These are phyloP conservation scores for Mycalesis mineus DNA, from an alignment of 2,888 invertebrate species.

Conservation along the genomic window DNA sequence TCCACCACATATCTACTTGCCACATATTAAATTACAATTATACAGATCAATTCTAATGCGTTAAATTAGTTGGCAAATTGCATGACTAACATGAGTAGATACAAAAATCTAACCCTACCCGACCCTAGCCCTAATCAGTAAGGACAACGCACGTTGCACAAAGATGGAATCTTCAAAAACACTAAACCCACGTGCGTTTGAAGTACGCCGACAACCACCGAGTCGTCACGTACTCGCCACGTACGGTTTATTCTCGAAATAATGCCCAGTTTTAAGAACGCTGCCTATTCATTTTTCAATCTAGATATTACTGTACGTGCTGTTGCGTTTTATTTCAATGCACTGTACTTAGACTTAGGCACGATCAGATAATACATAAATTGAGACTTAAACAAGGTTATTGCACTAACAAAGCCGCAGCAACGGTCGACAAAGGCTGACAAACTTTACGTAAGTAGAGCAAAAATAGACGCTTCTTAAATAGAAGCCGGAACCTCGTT, in stretches of 20 bases:
- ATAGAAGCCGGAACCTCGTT: no score
- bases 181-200: slow-evolving; percentile 41
- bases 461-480: no score
- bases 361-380: slow-evolving; percentile 1
- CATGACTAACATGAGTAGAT: no score
- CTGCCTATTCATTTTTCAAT: slow-evolving; percentile 54
- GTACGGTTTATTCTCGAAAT: slow-evolving; percentile 55
- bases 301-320: slow-evolving; percentile 68
- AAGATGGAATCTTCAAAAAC: slow-evolving; percentile 19
- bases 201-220: slow-evolving; percentile 45
- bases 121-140: slow-evolving; percentile 7
- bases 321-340: slow-evolving; percentile 28
- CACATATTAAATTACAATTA: no score
- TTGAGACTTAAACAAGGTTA: no score
- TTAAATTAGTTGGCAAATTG: no score
- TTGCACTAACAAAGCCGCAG: no score
- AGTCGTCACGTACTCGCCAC: slow-evolving; percentile 50
- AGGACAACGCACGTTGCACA: slow-evolving; percentile 6
- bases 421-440: no score
- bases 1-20: no score
- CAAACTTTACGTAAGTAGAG: no score
- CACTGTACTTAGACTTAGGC: slow-evolving; percentile 6
- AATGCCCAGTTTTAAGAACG: slow-evolving; percentile 56
- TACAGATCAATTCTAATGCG: no score
- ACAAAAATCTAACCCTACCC: neutral